Conservation (phyloP, 2,888 invertebrate genomes). For the Dioctria linearis region DNA sequence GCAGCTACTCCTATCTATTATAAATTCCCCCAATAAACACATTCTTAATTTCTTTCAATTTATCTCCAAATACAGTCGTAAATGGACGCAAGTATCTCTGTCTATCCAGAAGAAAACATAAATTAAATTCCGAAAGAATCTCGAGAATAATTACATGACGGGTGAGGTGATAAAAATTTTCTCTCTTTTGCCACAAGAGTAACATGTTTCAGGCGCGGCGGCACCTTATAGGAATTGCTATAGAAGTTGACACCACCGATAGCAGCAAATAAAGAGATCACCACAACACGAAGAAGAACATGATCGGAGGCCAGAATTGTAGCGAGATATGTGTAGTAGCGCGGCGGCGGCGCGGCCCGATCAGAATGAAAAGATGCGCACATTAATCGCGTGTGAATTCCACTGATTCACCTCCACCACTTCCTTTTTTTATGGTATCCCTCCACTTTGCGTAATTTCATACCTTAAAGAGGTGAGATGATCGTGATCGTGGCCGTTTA, state of each 20-base stretch:
- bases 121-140: neutral
- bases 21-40: too few species aligned
- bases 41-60: too few species aligned
- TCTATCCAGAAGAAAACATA: too few species aligned
- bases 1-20: too few species aligned
- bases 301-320: conserved; percentile 24
- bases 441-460: conserved; percentile 48
- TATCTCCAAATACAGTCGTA: too few species aligned
- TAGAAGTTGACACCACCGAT: conserved; percentile 28
- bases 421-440: conserved; percentile 19
- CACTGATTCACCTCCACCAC: neutral
- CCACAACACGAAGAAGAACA: conserved; percentile 26
- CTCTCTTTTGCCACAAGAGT: neutral
- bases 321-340: neutral
- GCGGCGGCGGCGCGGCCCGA: neutral
- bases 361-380: neutral
- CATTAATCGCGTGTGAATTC: conserved; percentile 50
- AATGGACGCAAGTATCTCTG: too few species aligned
- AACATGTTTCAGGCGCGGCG: conserved; percentile 45
- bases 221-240: conserved; percentile 43
- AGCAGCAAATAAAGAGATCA: conserved; percentile 53
- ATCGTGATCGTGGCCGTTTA: conserved; percentile 53
- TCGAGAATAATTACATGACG: conserved; percentile 26
- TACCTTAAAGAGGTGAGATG: conserved; percentile 44
- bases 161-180: conserved; percentile 48